phyloP scores from a whole-genome alignment of 2,888 invertebrate species.

The Lasioglossum villosulum region DNA sequence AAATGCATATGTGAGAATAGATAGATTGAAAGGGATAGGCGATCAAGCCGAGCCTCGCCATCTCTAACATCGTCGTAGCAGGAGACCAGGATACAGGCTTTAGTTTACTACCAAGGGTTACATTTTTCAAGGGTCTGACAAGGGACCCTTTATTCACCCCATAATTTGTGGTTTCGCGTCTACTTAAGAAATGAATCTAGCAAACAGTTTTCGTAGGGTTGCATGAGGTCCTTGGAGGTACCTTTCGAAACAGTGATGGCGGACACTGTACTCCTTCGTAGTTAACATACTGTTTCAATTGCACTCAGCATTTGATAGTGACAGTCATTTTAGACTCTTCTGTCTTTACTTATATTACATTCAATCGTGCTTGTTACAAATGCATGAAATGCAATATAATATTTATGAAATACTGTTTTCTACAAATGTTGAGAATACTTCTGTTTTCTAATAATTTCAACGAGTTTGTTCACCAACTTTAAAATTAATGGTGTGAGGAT shows the following conservation, averaged over 20 bases:
- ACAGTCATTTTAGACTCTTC: background rate
- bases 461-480: background rate
- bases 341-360: no score
- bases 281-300: background rate
- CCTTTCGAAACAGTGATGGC: background rate
- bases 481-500: background rate
- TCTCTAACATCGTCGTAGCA: constrained; percentile 9
- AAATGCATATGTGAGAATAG: no score
- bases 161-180: constrained; percentile 48
- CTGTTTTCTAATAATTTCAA: background rate
- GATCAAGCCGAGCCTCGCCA: constrained; percentile 30
- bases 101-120: background rate
- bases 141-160: background rate
- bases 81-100: constrained; percentile 10
- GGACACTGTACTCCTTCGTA: background rate
- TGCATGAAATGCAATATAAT: background rate
- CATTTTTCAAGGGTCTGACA: constrained; percentile 3
- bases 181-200: constrained; percentile 71
- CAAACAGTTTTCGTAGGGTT: constrained; percentile 68
- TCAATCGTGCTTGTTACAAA: background rate
- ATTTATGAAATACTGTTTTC: background rate
- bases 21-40: constrained; percentile 12
- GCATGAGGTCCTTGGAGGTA: constrained; percentile 50
- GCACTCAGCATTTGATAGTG: background rate
- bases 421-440: background rate